phyloP scores from a whole-genome alignment of 1,140 invertebrate genomes.

The Caenorhabditis tropicalis region DNA sequence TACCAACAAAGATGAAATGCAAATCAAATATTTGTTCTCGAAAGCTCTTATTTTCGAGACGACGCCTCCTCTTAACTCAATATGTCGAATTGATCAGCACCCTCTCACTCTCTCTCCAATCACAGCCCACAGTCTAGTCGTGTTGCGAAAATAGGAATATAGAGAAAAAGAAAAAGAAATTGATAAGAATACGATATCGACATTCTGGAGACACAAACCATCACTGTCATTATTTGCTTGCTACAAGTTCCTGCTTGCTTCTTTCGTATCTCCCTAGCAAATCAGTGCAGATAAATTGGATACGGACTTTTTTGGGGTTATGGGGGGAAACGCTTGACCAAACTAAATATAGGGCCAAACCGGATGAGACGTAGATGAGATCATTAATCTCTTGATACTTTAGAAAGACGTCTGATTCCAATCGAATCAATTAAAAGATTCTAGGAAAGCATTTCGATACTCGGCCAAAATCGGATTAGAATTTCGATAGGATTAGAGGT shows the following conservation, averaged over 20 bases:
- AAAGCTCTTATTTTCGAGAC: slow-evolving; percentile 3
- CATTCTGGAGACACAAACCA: not conserved
- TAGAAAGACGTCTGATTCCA: no score
- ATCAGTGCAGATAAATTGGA: not conserved
- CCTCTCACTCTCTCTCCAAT: not conserved
- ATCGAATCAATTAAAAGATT: no score
- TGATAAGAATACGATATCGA: not conserved
- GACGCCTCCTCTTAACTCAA: slow-evolving; percentile 32
- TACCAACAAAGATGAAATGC: slow-evolving; percentile 10
- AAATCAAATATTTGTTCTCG: slow-evolving; percentile 15
- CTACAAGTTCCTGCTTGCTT: not conserved
- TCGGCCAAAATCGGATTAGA: not conserved
- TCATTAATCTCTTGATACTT: not conserved
- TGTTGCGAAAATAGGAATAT: slow-evolving; percentile 4
- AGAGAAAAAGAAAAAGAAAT: not conserved
- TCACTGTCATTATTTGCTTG: not conserved
- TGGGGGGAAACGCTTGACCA: not conserved
- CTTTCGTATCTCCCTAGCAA: not conserved
- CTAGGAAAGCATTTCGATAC: no score
- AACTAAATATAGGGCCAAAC: not conserved
- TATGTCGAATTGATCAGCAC: slow-evolving; percentile 1
- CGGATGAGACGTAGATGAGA: not conserved
- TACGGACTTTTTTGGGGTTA: not conserved
- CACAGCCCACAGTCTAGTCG: slow-evolving; percentile 18
- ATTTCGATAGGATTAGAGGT: not conserved